Evolutionary conservation across 1,140 invertebrate species (phyloP), one percentile per base, ranked within the genome.

Genomic region (Saccostrea cuccullata): DNA sequence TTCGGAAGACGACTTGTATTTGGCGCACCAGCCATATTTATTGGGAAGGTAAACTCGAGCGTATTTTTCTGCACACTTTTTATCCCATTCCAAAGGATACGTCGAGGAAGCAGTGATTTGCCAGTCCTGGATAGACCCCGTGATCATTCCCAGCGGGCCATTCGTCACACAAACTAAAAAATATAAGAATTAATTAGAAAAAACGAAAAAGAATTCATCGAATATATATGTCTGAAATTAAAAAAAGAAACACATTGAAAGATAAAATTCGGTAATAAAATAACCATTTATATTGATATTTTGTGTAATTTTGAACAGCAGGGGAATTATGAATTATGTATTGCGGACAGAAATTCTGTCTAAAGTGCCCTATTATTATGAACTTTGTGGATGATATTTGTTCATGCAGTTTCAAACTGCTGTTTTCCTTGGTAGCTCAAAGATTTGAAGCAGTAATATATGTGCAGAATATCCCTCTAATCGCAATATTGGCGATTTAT

Each of bases 41-140:
- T 95, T 95, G 6, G 95, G 95, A 36, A 95, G 94, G 91, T 96
- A 96, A 2, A 96, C 93, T 9, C 96, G 92, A 17, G 96, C 96
- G 91, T 95, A 96, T 88, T 96, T 95, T 89, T 96, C 96, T 86
- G 96, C 95, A 91, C 96, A 96, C 26, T 94, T 93, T 11, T 94
- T 92, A 90, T 96, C 96, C 94, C 95, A 95, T 70, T 94, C 92
- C 64, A 94, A 93, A 1, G 95, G 95, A 88, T 95, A 95, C 4
- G 94, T 94, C 23, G 96, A 96, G 13, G 95, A 96, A 13, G 96
- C 95, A 8, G 96, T 95, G 84, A 96, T 95, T 92, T 96, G 96
- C 96, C 96, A 96, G 91, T 96, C 96, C 91, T 95, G 94, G 73
- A 96, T 96, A 8, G 93, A 92, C 2, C 96, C 96, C 2, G 95